Evolutionary conservation across 2,113 vertebrate genomes (phyloP).

Genomic region (Oenanthe oenanthe): DNA sequence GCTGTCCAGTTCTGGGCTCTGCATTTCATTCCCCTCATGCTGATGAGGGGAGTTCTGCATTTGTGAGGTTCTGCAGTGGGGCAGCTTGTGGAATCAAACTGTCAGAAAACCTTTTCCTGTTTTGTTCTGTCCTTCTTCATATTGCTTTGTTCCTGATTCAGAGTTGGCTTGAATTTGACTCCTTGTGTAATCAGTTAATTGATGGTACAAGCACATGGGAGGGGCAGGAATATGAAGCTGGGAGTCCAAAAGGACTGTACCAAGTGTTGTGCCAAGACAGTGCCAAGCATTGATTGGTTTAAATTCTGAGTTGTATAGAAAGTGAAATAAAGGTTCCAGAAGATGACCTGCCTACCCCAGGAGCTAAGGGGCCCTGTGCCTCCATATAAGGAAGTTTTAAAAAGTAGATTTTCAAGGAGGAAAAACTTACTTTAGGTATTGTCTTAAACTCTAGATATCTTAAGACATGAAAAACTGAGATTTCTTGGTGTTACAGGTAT

Average conservation of each 20-base stretch:
- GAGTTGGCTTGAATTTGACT: background rate
- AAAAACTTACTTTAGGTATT: background rate
- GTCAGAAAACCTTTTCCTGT: background rate
- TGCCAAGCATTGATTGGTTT: background rate
- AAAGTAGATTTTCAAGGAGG: background rate
- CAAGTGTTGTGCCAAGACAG: too few species aligned
- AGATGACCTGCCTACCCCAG: background rate
- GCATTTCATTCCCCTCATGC: background rate
- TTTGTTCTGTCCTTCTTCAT: background rate
- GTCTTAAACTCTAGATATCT: background rate
- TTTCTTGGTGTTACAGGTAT: background rate
- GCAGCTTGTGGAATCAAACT: background rate
- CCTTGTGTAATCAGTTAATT: background rate
- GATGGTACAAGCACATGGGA: background rate
- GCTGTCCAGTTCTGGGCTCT: background rate
- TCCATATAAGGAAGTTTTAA: background rate
- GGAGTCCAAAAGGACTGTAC: background rate
- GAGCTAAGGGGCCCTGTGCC: background rate
- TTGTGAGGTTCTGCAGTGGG: background rate
- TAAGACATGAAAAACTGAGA: background rate
- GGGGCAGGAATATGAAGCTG: background rate
- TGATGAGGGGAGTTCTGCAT: background rate
- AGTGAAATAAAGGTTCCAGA: background rate
- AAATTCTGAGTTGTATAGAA: background rate
- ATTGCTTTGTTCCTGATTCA: background rate